These are phyloP conservation scores for Mus spicilegus DNA, from an alignment of 2,113 vertebrate genomes.

Conservation along the genomic window DNA sequence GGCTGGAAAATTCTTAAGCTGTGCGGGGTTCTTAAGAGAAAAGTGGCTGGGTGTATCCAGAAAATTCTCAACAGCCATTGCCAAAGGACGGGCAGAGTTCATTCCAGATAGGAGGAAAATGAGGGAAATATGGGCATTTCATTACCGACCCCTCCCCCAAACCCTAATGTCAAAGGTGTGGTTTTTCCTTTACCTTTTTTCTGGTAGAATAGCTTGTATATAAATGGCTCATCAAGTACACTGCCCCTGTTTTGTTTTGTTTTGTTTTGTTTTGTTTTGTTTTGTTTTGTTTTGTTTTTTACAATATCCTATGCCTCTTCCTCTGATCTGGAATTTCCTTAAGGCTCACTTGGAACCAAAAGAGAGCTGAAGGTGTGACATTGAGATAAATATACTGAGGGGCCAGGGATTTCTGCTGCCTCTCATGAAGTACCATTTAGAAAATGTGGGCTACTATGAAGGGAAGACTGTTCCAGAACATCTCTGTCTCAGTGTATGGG, in stretches of 20 bases:
- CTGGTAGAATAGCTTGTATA: not conserved
- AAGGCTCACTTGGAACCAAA: not conserved
- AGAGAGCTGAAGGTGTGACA: not conserved
- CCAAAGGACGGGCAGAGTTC: not conserved
- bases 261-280: too few species aligned
- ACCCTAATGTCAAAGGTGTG: not conserved
- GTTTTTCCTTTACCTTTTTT: not conserved
- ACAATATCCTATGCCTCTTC: not conserved
- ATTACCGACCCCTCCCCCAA: not conserved
- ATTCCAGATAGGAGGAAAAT: slow-evolving; percentile 5
- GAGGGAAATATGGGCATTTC: not conserved
- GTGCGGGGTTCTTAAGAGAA: not conserved
- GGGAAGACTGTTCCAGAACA: not conserved
- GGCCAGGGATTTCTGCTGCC: not conserved
- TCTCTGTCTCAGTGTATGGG: too few species aligned
- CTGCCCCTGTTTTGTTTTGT: not conserved
- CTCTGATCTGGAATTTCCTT: not conserved
- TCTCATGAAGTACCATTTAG: not conserved
- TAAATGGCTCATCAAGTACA: not conserved
- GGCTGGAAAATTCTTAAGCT: not conserved
- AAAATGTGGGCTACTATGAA: not conserved
- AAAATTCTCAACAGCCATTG: not conserved
- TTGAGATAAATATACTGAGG: not conserved
- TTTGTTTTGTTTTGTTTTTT: not conserved
- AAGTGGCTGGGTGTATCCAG: not conserved